phyloP scores from a whole-genome alignment of 2,113 vertebrate genomes.

The Hippolais icterina region DNA sequence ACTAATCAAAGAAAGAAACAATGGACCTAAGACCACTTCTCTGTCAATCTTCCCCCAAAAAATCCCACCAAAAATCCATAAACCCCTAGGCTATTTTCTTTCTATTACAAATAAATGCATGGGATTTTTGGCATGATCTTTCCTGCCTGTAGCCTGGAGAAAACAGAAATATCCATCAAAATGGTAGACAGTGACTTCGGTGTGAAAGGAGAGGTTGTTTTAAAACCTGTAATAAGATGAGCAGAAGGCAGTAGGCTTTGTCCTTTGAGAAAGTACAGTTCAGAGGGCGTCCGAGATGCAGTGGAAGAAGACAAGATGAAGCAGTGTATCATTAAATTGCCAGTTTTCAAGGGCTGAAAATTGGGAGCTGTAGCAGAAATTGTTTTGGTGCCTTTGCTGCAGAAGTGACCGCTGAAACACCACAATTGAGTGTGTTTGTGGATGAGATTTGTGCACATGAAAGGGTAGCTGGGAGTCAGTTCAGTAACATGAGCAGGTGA shows the following conservation, averaged over 20 bases:
- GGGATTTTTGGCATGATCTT: background rate
- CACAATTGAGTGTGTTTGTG: background rate
- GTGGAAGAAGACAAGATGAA: background rate
- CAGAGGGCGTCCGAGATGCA: background rate
- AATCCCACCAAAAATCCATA: fast-evolving
- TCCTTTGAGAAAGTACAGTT: background rate
- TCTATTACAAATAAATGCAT: background rate
- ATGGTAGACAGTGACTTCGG: background rate
- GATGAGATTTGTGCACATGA: background rate
- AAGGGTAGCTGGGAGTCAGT: background rate
- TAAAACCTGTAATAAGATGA: background rate
- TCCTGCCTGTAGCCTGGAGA: background rate
- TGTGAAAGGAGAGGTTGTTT: background rate
- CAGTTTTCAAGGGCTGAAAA: background rate
- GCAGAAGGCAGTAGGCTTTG: background rate
- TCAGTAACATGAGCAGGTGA: background rate
- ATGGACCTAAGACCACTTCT: background rate
- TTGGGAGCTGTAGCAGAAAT: background rate
- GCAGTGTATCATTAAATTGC: background rate
- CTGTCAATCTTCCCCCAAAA: background rate
- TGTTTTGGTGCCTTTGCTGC: background rate
- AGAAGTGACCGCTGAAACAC: background rate
- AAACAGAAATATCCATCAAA: background rate
- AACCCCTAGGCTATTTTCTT: background rate
- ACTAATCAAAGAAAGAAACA: background rate